These are phyloP conservation scores for Alviniconcha marisindica DNA, from an alignment of 1,140 invertebrate genomes.

Conservation along the genomic window DNA sequence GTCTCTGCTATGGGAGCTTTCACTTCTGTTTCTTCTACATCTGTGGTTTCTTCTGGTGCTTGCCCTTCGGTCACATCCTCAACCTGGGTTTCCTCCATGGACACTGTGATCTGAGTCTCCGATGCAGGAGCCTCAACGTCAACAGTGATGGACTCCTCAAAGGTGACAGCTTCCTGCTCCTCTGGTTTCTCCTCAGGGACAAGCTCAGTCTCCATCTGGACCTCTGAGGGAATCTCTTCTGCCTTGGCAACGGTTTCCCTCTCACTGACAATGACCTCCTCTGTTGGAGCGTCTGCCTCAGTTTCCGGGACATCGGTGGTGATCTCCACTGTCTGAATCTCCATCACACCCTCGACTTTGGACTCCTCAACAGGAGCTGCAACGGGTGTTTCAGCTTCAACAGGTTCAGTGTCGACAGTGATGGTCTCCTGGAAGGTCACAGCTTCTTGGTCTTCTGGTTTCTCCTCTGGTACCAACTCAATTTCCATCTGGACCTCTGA, in stretches of 20 bases:
- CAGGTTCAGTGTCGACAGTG: slow-evolving; percentile 32
- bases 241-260: slow-evolving; percentile 42
- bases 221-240: slow-evolving; percentile 39
- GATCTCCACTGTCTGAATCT: slow-evolving; percentile 41
- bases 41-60: slow-evolving; percentile 27
- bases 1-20: slow-evolving; percentile 42
- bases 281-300: slow-evolving; percentile 43
- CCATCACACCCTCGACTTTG: slow-evolving; percentile 40
- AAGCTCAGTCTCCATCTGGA: slow-evolving; percentile 43
- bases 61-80: slow-evolving; percentile 37
- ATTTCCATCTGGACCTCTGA: slow-evolving; percentile 48
- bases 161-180: slow-evolving; percentile 50
- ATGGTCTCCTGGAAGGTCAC: slow-evolving; percentile 43
- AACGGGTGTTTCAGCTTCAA: slow-evolving; percentile 31
- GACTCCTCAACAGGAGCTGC: not conserved
- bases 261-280: slow-evolving; percentile 41
- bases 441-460: slow-evolving; percentile 35
- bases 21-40: slow-evolving; percentile 39
- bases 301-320: slow-evolving; percentile 43
- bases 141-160: slow-evolving; percentile 37
- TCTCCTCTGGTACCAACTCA: slow-evolving; percentile 41
- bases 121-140: slow-evolving; percentile 40
- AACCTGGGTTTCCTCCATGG: slow-evolving; percentile 38
- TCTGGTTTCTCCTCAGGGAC: slow-evolving; percentile 47
- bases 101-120: slow-evolving; percentile 47